Evolutionary conservation across 2,888 invertebrate species (phyloP), one percentile per base, ranked within the genome.

Genomic region (Hirtodrosophila alboralis): DNA sequence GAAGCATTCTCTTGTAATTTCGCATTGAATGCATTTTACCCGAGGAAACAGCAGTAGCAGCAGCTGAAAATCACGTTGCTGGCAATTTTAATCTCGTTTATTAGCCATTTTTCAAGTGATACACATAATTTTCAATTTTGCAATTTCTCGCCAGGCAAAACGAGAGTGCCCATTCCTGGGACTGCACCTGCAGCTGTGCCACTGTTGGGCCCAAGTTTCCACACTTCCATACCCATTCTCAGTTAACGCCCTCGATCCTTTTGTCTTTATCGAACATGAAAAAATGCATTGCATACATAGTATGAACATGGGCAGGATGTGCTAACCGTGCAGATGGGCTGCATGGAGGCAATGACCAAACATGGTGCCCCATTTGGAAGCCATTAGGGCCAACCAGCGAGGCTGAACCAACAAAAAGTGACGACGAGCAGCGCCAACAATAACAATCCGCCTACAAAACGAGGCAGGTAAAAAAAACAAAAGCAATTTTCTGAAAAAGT

Each of bases 21-120:
- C 30, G 16, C 33, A 47, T 65, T 31, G 36, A 37, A 43, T 57
- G 41, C 65, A 53, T 48, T 41, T n/a, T n/a, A n/a, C n/a, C 31
- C 26, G 21, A 14, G 27, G 18, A 1, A 47, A 40, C 31, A 60
- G 37, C 41, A 31, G 58, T 36, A 41, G 41, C 38, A 28, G 59
- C 51, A 62, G 54, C 58, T 48, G 54, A 63, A 57, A 79, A 79
- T 85, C 79, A 66, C 63, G 61, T 57, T 48, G 47, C 61, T 60
- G 63, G 69, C 84, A 75, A 85, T 85, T 79, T 79, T 79, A 79
- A 85, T 85, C 86, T 79, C 79, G 84, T 79, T 79, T 79, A 85
- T 83, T 79, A 85, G 80, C 80, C 65, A 85, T 79, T 83, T 85
- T 83, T 79, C 85, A 83, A 85, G 73, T 72, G 80, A 69, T 85